Base-by-base conservation (phyloP, 2,113 vertebrate species). In the Ageneiosus marmoratus region DNA sequence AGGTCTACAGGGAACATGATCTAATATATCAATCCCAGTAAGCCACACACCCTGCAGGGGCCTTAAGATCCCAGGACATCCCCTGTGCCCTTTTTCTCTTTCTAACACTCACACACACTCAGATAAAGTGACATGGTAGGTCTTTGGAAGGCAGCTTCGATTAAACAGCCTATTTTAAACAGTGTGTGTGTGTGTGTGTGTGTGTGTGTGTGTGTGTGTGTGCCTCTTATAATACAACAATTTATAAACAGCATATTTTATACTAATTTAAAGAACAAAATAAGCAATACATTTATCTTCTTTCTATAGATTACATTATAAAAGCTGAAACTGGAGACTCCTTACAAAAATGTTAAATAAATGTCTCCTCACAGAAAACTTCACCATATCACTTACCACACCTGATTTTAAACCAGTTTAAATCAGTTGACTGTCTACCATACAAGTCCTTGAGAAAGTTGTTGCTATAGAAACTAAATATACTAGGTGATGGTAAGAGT, bases 91-190 rank as follows among this genome's bases (percentile, higher is more conserved):
- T 73, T 73, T 48, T 50, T 76, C 50, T 24, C 76, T 18, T 37
- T 44, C 41, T 5, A 15, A 63, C 75, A 7, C 22, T 9, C 50
- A 76, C 29, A 70, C 34, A 11, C n/a, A 16, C 24, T 20, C 22
- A 13, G n/a, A 37, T 56, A 60, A 74, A 37, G 44, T 74, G 69
- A 48, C 80, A 74, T 34, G 82, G 82, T 80, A 88, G 86, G 60
- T 86, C 78, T 88, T 79, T 89, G 88, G 89, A 83, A 80, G 77
- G 50, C 41, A 88, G 85, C 89, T 88, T 88, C 87, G 84, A 87
- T 80, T 73, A 80, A 87, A 91, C 87, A 85, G 89, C 90, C 89
- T 90, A 56, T 90, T 80, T 65, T 53, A 6, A 87, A 86, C 88
- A 72, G 83, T 51, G 15, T 15, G 1, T 55, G 53, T 55, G 53